These are phyloP conservation scores for Pogona vitticeps DNA, from an alignment of 2,113 vertebrate genomes.

Conservation along the genomic window DNA sequence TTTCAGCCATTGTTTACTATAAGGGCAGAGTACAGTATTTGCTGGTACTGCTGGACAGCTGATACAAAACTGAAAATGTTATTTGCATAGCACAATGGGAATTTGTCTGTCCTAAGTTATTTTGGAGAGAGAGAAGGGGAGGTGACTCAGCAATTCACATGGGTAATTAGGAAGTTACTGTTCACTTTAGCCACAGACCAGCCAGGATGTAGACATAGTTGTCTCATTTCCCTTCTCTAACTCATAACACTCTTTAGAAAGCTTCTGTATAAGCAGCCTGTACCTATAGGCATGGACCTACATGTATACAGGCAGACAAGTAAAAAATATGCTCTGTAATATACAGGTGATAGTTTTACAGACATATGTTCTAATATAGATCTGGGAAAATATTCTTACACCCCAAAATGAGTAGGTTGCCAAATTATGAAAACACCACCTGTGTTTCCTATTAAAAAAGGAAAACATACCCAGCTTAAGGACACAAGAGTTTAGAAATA, in stretches of 20 bases:
- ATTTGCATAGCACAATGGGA: background rate
- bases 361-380: background rate
- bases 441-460: background rate
- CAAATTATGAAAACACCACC: background rate
- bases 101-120: background rate
- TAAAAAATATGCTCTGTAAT: background rate
- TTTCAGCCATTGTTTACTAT: background rate
- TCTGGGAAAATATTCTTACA: background rate
- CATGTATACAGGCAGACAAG: background rate
- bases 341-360: background rate
- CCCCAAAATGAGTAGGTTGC: background rate
- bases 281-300: background rate
- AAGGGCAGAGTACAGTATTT: background rate
- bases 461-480: background rate
- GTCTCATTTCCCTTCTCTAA: background rate
- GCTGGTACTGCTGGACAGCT: background rate
- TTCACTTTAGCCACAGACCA: constrained; percentile 12
- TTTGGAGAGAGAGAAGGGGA: background rate
- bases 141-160: background rate
- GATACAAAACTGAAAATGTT: background rate
- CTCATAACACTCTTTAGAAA: background rate
- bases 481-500: background rate
- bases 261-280: background rate
- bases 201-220: background rate
- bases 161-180: background rate